phyloP scores from a whole-genome alignment of 2,113 vertebrate species.

The Sinosuthora webbiana region DNA sequence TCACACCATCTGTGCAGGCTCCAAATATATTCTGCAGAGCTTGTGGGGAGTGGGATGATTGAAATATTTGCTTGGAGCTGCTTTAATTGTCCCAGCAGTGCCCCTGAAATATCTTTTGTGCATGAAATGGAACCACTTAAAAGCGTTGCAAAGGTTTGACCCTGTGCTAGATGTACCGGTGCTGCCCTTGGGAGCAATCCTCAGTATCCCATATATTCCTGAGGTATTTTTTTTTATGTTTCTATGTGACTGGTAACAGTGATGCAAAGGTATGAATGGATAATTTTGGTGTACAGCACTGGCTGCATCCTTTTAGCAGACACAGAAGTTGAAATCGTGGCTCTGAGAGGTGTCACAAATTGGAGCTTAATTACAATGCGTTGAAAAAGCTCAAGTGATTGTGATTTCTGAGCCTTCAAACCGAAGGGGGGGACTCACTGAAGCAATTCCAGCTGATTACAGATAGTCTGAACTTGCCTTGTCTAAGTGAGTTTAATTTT shows the following conservation, averaged over 20 bases:
- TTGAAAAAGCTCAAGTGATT: background rate
- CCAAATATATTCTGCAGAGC: background rate
- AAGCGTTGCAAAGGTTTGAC: background rate
- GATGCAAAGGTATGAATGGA: background rate
- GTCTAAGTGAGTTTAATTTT: slow-evolving; percentile 57
- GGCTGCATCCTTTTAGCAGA: background rate
- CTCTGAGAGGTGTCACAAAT: background rate
- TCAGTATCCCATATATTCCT: rapidly evolving
- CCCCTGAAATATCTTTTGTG: background rate
- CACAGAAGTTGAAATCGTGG: background rate
- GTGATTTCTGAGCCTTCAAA: slow-evolving; percentile 31
- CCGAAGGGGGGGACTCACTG: background rate
- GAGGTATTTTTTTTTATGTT: background rate
- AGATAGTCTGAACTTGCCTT: slow-evolving; percentile 41
- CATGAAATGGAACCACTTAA: background rate
- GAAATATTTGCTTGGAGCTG: background rate
- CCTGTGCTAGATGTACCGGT: background rate
- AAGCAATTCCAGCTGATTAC: slow-evolving; percentile 58
- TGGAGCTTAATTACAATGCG: background rate
- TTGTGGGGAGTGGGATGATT: background rate
- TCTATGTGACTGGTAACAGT: background rate
- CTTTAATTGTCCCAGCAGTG: background rate
- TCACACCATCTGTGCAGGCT: rapidly evolving
- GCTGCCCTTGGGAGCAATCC: background rate
- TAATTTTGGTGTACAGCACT: background rate